Conservation (phyloP, 2,888 invertebrate species). For the Patella depressa region DNA sequence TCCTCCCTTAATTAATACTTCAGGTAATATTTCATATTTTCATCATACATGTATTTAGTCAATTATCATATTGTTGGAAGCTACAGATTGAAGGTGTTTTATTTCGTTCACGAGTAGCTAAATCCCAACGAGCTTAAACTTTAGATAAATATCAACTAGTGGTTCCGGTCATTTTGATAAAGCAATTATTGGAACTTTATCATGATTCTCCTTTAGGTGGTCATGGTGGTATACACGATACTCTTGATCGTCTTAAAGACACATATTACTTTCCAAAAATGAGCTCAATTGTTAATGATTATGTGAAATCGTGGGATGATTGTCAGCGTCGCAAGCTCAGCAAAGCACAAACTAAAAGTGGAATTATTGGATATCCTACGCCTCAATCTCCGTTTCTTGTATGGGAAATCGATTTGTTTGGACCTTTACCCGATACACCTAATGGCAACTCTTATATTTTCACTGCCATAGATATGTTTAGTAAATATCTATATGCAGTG, state of each 20-base stretch:
- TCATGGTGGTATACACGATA: conserved; percentile 31
- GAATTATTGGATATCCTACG: conserved; percentile 21
- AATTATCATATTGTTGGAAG: conserved; percentile 17
- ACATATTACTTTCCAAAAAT: conserved; percentile 24
- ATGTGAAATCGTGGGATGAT: conserved; percentile 22
- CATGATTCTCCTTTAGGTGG: conserved; percentile 27
- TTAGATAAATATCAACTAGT: conserved; percentile 25
- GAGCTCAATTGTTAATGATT: conserved; percentile 19
- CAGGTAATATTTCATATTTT: no score
- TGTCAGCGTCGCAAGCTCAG: conserved; percentile 28
- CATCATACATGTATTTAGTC: no score
- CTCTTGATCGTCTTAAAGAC: conserved; percentile 24
- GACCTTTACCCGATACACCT: conserved; percentile 18
- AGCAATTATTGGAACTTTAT: conserved; percentile 21
- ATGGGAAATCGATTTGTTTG: conserved; percentile 27
- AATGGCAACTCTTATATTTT: conserved; percentile 22
- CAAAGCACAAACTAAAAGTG: conserved; percentile 11
- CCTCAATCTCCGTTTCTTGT: conserved; percentile 25
- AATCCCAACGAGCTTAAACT: conserved; percentile 24
- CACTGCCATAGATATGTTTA: conserved; percentile 23
- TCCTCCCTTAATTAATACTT: no score
- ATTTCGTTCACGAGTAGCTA: conserved; percentile 27
- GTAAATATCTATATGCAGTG: conserved; percentile 12
- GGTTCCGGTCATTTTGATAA: conserved; percentile 25
- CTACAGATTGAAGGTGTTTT: conserved; percentile 26